Percentiles rank a stretch among this genome's conserved stretches.
These are phyloP conservation scores for Palythoa grandis DNA, from an alignment of 92 coral and sea anemone species.

Conservation along the genomic window DNA sequence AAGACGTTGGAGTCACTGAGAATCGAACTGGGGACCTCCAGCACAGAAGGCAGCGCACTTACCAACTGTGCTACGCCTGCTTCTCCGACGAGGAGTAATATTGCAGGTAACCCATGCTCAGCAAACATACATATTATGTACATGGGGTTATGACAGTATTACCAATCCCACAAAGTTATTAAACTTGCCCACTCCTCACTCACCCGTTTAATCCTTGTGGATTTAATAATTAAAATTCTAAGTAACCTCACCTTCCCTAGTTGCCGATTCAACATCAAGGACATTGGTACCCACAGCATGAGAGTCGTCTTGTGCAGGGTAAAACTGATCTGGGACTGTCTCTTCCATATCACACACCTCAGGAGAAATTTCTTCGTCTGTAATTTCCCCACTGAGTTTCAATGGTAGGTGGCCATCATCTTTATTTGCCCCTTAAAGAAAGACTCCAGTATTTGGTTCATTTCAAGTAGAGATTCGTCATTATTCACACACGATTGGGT, in stretches of 20 bases:
- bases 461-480: not conserved
- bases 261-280: not conserved
- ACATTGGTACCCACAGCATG: not conserved
- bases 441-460: not conserved
- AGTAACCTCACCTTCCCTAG: not conserved
- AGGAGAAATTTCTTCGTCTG: conserved; percentile 27
- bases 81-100: not conserved
- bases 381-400: conserved; percentile 12
- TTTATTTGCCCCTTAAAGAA: not conserved
- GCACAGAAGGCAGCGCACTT: too few relatives aligned
- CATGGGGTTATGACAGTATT: too few relatives aligned
- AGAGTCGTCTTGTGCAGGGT: not conserved
- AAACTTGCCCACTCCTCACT: not conserved
- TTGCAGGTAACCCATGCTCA: not conserved
- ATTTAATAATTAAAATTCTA: not conserved
- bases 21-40: too few relatives aligned
- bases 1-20: too few relatives aligned
- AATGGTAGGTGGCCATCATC: not conserved
- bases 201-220: not conserved
- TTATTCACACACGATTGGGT: not conserved
- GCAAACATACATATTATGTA: too few relatives aligned
- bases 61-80: too few relatives aligned
- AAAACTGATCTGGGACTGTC: conserved; percentile 11
- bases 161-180: not conserved
- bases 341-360: conserved; percentile 18